Evolutionary conservation across 1,140 invertebrate genomes (phyloP), one percentile per base, ranked within the genome.

Genomic region (Formica exsecta): DNA sequence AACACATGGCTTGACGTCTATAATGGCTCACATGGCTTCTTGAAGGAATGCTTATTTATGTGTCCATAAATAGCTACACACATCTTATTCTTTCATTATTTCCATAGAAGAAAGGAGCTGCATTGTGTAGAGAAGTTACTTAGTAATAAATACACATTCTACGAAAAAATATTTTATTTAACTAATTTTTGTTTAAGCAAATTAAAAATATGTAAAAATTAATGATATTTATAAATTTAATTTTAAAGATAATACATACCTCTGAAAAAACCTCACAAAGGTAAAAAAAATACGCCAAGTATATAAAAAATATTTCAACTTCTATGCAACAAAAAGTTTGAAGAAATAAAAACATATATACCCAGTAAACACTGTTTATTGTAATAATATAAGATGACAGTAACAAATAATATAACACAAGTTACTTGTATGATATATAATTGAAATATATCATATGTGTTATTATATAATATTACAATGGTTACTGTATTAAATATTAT

Each of bases 1-100:
- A 86, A 79, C 87, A 92, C 66, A 91, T 89, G 90, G 79, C 74
- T 89, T 68, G 62, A 41, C 32, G 65, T 19, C 16, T 81, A 59
- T 81, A 68, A 89, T 85, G 79, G 65, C 65, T 90, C 91, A 92
- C 86, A 92, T 92, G 90, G 91, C 90, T 86, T 44, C 64, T 68
- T 66, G 44, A 54, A 76, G 71, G 65, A 74, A 87, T 75, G 62
- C 64, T 68, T 86, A 88, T 88, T 86, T 87, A 68, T 74, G 77
- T 61, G 81, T 86, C 86, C 90, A 92, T 88, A 90, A 90, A 90
- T 90, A 91, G 65, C 77, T 87, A 64, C 80, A 86, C 54, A 57
- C 32, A 65, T 76, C 54, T 54, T 84, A 66, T 89, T 77, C 83
- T 62, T 87, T 74, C 85, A 48, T 86, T 61, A 74, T 44, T 48